Evolutionary conservation across 2,113 vertebrate species (phyloP).

Genomic region (Macaca mulatta): DNA sequence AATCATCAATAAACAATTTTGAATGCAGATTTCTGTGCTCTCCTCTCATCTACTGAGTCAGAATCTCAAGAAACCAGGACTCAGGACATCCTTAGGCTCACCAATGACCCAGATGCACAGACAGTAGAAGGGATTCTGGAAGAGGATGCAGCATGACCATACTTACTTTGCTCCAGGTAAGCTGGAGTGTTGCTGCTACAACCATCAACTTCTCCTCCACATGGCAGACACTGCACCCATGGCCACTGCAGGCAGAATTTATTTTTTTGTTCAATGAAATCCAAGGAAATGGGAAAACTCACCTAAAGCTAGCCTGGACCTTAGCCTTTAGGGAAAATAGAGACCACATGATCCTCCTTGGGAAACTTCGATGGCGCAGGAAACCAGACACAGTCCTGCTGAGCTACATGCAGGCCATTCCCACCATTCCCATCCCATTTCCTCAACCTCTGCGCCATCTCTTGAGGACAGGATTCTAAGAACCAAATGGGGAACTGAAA

Average conservation of each 20-base stretch:
- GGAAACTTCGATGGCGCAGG: neutral
- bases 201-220: too few species aligned
- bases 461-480: neutral
- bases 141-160: neutral
- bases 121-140: neutral
- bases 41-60: neutral
- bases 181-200: neutral
- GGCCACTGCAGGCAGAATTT: neutral
- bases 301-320: neutral
- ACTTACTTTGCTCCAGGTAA: neutral
- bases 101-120: neutral
- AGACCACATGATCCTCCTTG: neutral
- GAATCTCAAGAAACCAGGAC: neutral
- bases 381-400: neutral
- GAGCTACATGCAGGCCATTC: rapidly evolving
- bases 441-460: neutral
- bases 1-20: neutral
- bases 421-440: too few species aligned
- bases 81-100: neutral
- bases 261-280: neutral
- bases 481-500: neutral
- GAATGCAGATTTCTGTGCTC: neutral
- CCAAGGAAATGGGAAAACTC: neutral
- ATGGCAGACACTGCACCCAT: too few species aligned
- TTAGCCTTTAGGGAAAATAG: neutral